These are phyloP conservation scores for Formica aserva DNA, from an alignment of 2,888 invertebrate species.

Conservation along the genomic window DNA sequence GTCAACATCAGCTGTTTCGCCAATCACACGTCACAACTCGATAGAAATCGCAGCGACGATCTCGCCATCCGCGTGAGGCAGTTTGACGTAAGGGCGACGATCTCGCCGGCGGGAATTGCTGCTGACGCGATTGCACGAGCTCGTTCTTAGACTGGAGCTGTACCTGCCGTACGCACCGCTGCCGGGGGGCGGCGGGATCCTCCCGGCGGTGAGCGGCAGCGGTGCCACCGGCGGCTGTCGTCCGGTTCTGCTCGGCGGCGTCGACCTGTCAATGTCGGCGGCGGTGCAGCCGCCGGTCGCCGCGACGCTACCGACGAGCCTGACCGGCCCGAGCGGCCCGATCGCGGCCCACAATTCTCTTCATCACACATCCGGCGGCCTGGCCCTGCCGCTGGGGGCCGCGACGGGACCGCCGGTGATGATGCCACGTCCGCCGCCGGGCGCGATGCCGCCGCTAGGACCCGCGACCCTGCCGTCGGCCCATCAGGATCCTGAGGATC, in stretches of 20 bases:
- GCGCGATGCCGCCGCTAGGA: constrained; percentile 81
- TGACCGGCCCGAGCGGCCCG: constrained; percentile 72
- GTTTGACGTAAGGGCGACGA: neutral
- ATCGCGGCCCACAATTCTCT: constrained; percentile 75
- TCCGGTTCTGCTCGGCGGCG: constrained; percentile 83
- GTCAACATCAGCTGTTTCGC: neutral
- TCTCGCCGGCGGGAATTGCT: constrained; percentile 3
- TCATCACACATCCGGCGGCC: constrained; percentile 72
- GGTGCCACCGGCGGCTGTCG: constrained; percentile 80
- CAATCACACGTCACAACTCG: neutral
- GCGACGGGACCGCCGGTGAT: constrained; percentile 74
- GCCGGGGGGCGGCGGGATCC: constrained; percentile 85
- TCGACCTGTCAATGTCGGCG: constrained; percentile 86
- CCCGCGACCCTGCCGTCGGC: constrained; percentile 82
- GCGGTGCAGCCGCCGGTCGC: constrained; percentile 82
- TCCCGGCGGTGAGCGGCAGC: constrained; percentile 84
- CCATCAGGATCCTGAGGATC: constrained; percentile 71
- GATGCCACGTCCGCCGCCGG: constrained; percentile 79
- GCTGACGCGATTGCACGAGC: constrained; percentile 37
- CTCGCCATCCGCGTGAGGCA: neutral
- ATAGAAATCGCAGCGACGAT: neutral
- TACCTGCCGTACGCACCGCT: constrained; percentile 85
- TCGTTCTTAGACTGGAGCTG: constrained; percentile 84
- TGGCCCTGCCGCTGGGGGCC: constrained; percentile 70
- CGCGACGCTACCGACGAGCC: constrained; percentile 70